Percentiles rank a stretch among this genome's conserved stretches.
Evolutionary conservation across 2,113 vertebrate species (phyloP).

Genomic region (Salminus brasiliensis): DNA sequence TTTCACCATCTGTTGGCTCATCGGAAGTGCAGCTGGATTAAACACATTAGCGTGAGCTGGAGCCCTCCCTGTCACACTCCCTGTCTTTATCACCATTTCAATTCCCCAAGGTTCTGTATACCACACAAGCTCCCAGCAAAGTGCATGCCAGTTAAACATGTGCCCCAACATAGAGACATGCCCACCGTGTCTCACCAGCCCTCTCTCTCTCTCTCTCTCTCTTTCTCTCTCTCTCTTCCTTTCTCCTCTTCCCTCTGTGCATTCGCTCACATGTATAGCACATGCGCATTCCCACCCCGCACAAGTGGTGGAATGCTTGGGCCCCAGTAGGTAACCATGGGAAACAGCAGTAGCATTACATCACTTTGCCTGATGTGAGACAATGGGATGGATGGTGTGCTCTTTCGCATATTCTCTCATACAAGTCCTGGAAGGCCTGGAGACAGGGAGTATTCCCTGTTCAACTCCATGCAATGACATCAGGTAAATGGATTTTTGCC

Average conservation of each 20-base stretch:
- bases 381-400: neutral
- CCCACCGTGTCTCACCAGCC: neutral
- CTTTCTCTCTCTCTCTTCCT: neutral
- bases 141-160: neutral
- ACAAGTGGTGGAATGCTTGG: neutral
- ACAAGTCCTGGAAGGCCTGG: neutral
- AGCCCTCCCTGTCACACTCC: constrained; percentile 7
- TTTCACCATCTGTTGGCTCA: constrained; percentile 51
- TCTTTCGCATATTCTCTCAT: constrained; percentile 9
- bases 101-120: constrained; percentile 6
- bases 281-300: neutral
- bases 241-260: neutral
- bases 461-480: constrained; percentile 16
- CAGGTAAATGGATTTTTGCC: constrained; percentile 38
- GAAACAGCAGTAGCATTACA: constrained; percentile 8
- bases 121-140: neutral
- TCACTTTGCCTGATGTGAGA: constrained; percentile 1
- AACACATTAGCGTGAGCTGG: constrained; percentile 31
- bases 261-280: neutral
- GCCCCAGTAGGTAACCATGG: constrained; percentile 14
- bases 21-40: constrained; percentile 44
- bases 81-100: neutral
- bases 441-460: neutral
- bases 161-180: neutral
- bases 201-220: neutral